Conservation (phyloP, 1,140 invertebrate genomes). For the Zaprionus nigranus region DNA sequence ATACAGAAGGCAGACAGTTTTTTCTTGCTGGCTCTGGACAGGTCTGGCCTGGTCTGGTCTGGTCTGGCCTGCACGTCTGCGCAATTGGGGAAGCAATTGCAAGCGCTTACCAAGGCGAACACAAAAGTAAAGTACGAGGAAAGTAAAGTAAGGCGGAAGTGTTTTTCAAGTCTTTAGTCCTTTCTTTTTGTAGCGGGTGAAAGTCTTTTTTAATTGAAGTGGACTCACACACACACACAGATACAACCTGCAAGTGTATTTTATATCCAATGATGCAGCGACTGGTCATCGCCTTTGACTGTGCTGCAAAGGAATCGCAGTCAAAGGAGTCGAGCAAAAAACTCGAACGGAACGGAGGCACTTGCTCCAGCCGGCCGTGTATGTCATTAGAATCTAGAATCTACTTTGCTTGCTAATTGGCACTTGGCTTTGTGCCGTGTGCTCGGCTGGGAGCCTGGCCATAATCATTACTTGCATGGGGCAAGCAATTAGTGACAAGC, state of each 20-base stretch:
- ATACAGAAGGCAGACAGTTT: conserved; percentile 64
- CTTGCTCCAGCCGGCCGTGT: conserved; percentile 44
- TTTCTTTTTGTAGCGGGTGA: conserved; percentile 65
- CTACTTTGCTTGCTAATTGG: conserved; percentile 82
- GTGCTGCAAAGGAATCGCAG: conserved; percentile 19
- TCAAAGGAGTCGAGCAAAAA: conserved; percentile 39
- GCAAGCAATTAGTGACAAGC: conserved; percentile 64
- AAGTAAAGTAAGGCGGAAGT: conserved; percentile 71
- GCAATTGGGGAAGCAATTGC: conserved; percentile 79
- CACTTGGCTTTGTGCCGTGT: conserved; percentile 63
- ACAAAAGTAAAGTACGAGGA: conserved; percentile 66
- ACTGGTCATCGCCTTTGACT: conserved; percentile 76
- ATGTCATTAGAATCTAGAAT: conserved; percentile 82
- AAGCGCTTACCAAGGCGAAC: conserved; percentile 71
- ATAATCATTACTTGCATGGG: conserved; percentile 74
- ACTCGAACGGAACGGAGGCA: conserved; percentile 16
- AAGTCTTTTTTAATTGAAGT: conserved; percentile 84
- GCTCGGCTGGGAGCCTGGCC: conserved; percentile 38
- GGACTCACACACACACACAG: conserved; percentile 54
- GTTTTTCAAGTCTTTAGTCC: conserved; percentile 71
- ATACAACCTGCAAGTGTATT: conserved; percentile 51
- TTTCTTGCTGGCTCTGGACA: conserved; percentile 43
- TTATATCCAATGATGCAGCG: conserved; percentile 79
- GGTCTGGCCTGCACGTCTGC: conserved; percentile 65
- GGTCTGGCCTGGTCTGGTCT: conserved; percentile 19